Percentiles rank a stretch among this genome's conserved stretches.
phyloP scores from a whole-genome alignment of 2,888 invertebrate species.

The Lepas anatifera region DNA sequence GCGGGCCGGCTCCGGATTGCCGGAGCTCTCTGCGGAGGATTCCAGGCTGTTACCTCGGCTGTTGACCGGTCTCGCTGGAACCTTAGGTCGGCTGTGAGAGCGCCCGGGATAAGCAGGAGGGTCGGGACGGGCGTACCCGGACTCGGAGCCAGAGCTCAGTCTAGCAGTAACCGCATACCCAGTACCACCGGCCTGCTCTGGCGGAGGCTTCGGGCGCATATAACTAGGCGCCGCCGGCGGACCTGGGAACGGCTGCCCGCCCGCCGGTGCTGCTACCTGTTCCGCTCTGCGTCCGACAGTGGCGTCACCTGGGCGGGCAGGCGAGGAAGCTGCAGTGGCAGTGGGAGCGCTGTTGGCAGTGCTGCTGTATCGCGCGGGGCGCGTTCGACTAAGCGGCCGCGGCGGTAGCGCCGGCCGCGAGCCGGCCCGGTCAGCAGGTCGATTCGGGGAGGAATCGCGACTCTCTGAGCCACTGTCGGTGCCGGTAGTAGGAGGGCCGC shows the following conservation, averaged over 20 bases:
- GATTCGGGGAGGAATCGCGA: slow-evolving; percentile 31
- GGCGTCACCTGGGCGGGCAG: neutral
- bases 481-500: slow-evolving; percentile 10
- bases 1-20: neutral
- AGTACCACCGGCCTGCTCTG: too few relatives aligned
- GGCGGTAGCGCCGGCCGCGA: slow-evolving; percentile 13
- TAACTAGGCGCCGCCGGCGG: slow-evolving; percentile 18
- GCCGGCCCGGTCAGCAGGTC: slow-evolving; percentile 27
- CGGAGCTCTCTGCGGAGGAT: too few relatives aligned
- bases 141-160: too few relatives aligned
- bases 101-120: too few relatives aligned
- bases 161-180: too few relatives aligned
- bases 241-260: slow-evolving; percentile 20
- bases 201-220: neutral
- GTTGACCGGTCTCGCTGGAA: too few relatives aligned
- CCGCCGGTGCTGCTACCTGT: slow-evolving; percentile 18
- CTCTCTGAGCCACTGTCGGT: slow-evolving; percentile 29
- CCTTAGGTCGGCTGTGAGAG: too few relatives aligned
- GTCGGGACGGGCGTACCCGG: too few relatives aligned
- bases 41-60: too few relatives aligned
- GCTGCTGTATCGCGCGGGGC: too few relatives aligned
- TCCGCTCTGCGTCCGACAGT: neutral
- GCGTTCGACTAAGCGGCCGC: neutral
- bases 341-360: too few relatives aligned
- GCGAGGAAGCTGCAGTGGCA: neutral